phyloP scores from a whole-genome alignment of 2,797 vertebrate genomes.

The Smutsia temminckii region DNA sequence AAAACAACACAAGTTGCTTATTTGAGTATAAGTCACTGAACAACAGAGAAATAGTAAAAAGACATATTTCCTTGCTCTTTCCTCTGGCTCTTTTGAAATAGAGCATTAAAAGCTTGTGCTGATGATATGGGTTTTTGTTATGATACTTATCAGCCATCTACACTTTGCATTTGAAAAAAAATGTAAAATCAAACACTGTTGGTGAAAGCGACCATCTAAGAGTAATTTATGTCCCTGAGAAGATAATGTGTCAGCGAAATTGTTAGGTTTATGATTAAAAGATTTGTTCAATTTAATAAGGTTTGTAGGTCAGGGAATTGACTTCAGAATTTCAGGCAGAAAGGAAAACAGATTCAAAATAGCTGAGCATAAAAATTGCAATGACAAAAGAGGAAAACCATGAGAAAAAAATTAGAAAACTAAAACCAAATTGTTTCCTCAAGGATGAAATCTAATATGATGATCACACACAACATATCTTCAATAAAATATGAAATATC shows the following conservation, averaged over 20 bases:
- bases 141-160: background rate
- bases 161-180: conserved; percentile 2
- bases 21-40: background rate
- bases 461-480: background rate
- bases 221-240: conserved; percentile 39
- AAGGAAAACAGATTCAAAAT: conserved; percentile 32
- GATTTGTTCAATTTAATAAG: conserved; percentile 21
- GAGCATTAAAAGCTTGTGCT: background rate
- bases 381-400: background rate
- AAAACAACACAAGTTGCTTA: background rate
- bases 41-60: background rate
- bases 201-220: background rate
- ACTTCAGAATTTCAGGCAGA: background rate
- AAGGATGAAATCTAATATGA: background rate
- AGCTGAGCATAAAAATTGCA: background rate
- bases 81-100: background rate
- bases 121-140: background rate
- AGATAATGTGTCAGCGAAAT: conserved; percentile 31
- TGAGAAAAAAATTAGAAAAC: background rate
- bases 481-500: background rate
- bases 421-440: background rate
- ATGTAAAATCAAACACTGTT: conserved; percentile 37
- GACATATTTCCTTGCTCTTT: background rate
- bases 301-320: conserved; percentile 42
- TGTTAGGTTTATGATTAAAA: conserved; percentile 27